These are phyloP conservation scores for Columba guinea DNA, from an alignment of 2,797 vertebrate species.

Conservation along the genomic window DNA sequence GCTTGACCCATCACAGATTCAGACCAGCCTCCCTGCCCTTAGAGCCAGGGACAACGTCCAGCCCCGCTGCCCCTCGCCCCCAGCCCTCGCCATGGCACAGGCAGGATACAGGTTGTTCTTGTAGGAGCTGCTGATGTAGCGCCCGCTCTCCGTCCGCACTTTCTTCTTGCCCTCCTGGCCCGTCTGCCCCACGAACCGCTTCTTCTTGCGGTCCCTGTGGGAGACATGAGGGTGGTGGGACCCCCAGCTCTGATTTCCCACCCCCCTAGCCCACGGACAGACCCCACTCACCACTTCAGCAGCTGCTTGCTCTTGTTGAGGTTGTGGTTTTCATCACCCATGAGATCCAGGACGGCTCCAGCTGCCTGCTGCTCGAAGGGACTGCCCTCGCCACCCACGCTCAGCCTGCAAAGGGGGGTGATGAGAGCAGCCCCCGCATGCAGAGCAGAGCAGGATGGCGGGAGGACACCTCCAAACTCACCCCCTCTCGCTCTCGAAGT, in stretches of 20 bases:
- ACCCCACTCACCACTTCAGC: constrained; percentile 88
- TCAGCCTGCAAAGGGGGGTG: constrained; percentile 75
- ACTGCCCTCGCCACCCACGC: constrained; percentile 77
- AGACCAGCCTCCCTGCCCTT: not conserved
- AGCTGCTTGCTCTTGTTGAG: constrained; percentile 83
- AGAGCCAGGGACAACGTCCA: not conserved
- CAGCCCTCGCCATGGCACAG: rapidly evolving
- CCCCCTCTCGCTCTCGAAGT: constrained; percentile 94
- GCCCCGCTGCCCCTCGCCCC: rapidly evolving
- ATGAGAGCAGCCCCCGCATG: not conserved
- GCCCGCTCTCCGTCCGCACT: constrained; percentile 86
- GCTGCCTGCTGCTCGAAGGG: constrained; percentile 91
- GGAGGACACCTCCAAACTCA: constrained; percentile 46
- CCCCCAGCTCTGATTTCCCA: not conserved
- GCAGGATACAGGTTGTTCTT: constrained; percentile 95
- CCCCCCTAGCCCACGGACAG: rapidly evolving
- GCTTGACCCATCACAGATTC: rapidly evolving
- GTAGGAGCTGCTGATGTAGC: constrained; percentile 83
- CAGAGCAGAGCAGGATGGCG: rapidly evolving
- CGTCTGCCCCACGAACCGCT: constrained; percentile 87
- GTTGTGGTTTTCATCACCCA: constrained; percentile 88
- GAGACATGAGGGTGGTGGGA: not conserved
- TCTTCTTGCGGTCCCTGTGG: constrained; percentile 92
- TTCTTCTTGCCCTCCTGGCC: constrained; percentile 90
- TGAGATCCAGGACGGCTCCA: constrained; percentile 89